Evolutionary conservation across 2,797 vertebrate species (phyloP).

Genomic region (Erethizon dorsatum): DNA sequence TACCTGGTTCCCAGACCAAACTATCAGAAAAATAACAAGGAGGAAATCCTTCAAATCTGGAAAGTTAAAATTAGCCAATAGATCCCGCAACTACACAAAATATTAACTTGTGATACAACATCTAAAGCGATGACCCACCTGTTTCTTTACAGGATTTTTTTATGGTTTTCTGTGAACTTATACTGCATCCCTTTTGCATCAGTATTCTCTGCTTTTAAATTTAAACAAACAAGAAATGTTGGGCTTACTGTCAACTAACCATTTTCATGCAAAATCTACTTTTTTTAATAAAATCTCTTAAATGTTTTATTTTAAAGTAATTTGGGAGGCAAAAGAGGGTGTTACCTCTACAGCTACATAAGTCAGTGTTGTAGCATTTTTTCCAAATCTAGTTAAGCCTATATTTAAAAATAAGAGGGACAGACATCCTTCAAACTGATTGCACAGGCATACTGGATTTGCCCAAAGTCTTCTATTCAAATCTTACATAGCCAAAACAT

Average conservation of each 20-base stretch:
- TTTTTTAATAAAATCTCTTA: neutral
- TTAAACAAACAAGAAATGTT: conserved; percentile 28
- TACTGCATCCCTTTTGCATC: neutral
- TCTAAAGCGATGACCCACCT: neutral
- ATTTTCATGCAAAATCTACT: conserved; percentile 25
- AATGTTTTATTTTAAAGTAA: conserved; percentile 49
- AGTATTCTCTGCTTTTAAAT: conserved; percentile 32
- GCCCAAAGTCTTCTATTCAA: conserved; percentile 76
- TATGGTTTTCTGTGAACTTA: neutral
- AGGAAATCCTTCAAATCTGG: neutral
- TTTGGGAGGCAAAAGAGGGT: conserved; percentile 48
- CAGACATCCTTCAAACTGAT: conserved; percentile 42
- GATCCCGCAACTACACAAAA: neutral
- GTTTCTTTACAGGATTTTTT: neutral
- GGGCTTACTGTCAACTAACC: neutral
- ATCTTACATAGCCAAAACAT: conserved; percentile 69
- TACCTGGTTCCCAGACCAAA: conserved; percentile 10
- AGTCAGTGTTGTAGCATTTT: conserved; percentile 24
- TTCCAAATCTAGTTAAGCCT: conserved; percentile 55
- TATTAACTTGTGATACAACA: neutral
- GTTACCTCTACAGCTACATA: neutral
- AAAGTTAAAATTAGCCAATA: conserved; percentile 28
- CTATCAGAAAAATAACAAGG: conserved; percentile 33
- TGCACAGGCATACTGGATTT: conserved; percentile 67
- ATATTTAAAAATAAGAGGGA: conserved; percentile 64